Evolutionary conservation across 2,113 vertebrate genomes (phyloP), one percentile per base, ranked within the genome.

Genomic region (Cromileptes altivelis): DNA sequence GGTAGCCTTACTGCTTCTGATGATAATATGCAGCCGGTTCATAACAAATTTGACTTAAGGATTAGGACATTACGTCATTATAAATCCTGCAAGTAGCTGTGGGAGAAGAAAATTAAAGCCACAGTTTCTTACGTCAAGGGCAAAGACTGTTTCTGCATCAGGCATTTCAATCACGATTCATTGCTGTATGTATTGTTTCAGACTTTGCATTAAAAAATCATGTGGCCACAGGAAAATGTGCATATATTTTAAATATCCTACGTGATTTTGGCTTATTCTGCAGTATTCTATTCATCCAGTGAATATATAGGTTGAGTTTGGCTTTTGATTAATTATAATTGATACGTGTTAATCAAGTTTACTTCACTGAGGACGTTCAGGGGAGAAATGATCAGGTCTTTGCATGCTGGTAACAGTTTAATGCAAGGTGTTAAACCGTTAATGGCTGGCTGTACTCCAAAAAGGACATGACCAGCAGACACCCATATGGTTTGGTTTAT

Each of bases 1-100:
- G 40, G 57, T 71, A 52, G 45, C 49, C 25, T 25, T 10, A 23
- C 55, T 52, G 56, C 77, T 65, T 65, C 30, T 75, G 64, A 81
- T 74, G n/a, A 82, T 75, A 65, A 78, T 49, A 80, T 79, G 63
- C 68, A 72, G 61, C 70, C 9, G 0, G 37, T 33, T 80, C 77
- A 69, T 71, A 78, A 75, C 53, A 86, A 37, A 81, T 86, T 75
- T 83, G 72, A 82, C 70, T 86, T 82, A 17, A 80, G 65, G 75
- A 68, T 89, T 85, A 80, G 6, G 78, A 70, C 3, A 0, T 70
- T 70, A 80, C 37, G 9, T 87, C 71, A 80, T 70, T 76, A 57
- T 71, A 82, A 80, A 86, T 56, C 78, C 64, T 62, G 25, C 42
- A 64, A 72, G 70, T 75, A 70, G 84, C 72, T 71, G 77, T 50